Percentiles rank a stretch among this genome's conserved stretches.
These are phyloP conservation scores for Albula goreensis DNA, from an alignment of 2,113 vertebrate species.

Conservation along the genomic window DNA sequence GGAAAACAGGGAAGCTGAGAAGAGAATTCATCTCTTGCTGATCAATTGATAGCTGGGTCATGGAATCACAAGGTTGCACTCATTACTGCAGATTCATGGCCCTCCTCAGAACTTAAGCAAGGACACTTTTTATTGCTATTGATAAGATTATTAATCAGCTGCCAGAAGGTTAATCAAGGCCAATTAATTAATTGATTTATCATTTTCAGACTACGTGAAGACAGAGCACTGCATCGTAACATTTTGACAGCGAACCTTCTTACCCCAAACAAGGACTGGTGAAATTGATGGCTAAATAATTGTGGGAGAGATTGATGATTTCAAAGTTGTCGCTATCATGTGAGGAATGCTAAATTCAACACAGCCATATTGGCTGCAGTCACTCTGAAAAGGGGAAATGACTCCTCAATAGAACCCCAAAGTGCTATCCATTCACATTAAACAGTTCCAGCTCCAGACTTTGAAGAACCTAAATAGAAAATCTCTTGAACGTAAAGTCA, in stretches of 20 bases:
- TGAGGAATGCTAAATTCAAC: slow-evolving; percentile 18
- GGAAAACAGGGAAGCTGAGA: no score
- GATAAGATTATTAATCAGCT: slow-evolving; percentile 66
- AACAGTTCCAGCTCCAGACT: background rate
- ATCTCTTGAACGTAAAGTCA: no score
- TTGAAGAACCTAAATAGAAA: no score
- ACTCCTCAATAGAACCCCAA: background rate
- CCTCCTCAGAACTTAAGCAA: slow-evolving; percentile 44
- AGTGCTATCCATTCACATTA: background rate
- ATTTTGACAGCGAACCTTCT: slow-evolving; percentile 59
- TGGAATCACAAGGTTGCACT: slow-evolving; percentile 16
- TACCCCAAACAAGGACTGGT: slow-evolving; percentile 57
- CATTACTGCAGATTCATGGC: slow-evolving; percentile 30
- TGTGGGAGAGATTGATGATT: slow-evolving; percentile 59
- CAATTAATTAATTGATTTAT: slow-evolving; percentile 65
- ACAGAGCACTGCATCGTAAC: slow-evolving; percentile 45
- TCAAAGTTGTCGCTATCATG: slow-evolving; percentile 23
- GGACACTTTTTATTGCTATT: slow-evolving; percentile 57
- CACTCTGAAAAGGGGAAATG: background rate
- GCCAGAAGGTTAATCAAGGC: slow-evolving; percentile 62
- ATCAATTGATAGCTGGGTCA: background rate
- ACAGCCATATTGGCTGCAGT: slow-evolving; percentile 1
- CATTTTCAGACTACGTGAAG: slow-evolving; percentile 43
- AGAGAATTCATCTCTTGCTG: no score
- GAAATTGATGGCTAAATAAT: slow-evolving; percentile 64